phyloP scores from a whole-genome alignment of 2,113 vertebrate species.

The Gymnobelideus leadbeateri region DNA sequence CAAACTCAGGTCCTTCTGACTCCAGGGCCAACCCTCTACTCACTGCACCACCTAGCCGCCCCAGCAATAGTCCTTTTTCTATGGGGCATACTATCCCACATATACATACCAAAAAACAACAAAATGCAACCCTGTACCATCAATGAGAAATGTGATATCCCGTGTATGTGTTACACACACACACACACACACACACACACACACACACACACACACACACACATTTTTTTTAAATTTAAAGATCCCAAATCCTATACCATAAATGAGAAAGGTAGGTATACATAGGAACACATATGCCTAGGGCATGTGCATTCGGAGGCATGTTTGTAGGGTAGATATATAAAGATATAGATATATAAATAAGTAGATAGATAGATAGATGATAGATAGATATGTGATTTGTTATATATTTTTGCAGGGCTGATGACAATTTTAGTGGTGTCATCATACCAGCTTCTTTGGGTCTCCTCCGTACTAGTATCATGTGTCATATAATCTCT shows the following conservation, averaged over 20 bases:
- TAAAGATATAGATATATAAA: neutral
- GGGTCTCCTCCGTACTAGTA: neutral
- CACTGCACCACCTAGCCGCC: too few relatives aligned
- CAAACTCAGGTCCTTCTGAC: too few relatives aligned
- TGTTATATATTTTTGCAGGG: neutral
- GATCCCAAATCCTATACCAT: too few relatives aligned
- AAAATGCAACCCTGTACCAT: neutral
- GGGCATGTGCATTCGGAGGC: too few relatives aligned
- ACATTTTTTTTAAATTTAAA: too few relatives aligned
- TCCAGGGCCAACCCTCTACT: too few relatives aligned
- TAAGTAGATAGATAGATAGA: too few relatives aligned
- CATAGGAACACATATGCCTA: too few relatives aligned
- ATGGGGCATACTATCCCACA: neutral
- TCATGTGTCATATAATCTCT: neutral
- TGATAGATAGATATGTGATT: neutral
- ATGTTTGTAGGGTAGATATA: neutral
- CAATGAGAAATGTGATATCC: neutral
- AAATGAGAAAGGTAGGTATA: too few relatives aligned
- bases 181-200: too few relatives aligned
- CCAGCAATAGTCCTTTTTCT: neutral
- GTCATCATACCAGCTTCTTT: neutral
- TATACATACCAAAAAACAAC: neutral
- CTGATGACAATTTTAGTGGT: neutral
- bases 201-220: too few relatives aligned
- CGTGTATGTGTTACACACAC: too few relatives aligned